A percentile compares a stretch with the other conserved stretches of the same genome.
phyloP scores from a whole-genome alignment of 2,113 vertebrate genomes.

The Dipodomys stephensi region DNA sequence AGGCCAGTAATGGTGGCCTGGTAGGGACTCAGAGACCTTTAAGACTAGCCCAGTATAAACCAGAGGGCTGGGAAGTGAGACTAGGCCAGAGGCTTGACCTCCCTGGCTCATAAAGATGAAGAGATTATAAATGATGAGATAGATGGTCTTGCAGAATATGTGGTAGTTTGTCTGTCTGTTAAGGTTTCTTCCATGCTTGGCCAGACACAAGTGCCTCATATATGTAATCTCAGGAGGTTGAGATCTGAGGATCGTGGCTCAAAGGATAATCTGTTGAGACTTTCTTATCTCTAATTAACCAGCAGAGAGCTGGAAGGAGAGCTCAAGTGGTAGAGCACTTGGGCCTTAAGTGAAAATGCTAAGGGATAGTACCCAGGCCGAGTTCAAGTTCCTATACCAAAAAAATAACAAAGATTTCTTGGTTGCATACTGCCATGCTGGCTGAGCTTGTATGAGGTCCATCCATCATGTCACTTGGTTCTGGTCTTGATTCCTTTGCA shows the following conservation, averaged over 20 bases:
- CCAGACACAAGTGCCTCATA: too few relatives aligned
- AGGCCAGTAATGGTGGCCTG: background rate
- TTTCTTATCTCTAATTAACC: too few relatives aligned
- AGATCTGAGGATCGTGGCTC: too few relatives aligned
- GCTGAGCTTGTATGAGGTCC: background rate
- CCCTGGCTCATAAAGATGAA: background rate
- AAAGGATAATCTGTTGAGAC: too few relatives aligned
- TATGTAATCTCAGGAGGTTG: too few relatives aligned
- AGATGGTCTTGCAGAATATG: background rate
- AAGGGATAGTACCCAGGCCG: too few relatives aligned
- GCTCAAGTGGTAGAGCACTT: too few relatives aligned
- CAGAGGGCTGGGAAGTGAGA: background rate
- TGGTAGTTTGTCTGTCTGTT: background rate
- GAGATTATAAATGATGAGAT: background rate
- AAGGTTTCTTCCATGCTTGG: background rate
- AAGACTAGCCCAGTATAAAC: background rate
- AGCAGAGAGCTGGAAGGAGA: too few relatives aligned
- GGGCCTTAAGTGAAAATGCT: too few relatives aligned
- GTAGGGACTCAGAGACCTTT: background rate
- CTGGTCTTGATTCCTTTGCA: background rate
- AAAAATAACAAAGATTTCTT: too few relatives aligned
- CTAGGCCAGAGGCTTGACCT: conserved; percentile 5
- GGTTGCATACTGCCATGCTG: background rate
- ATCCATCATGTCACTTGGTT: background rate
- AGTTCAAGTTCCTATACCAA: too few relatives aligned